phyloP scores from a whole-genome alignment of 2,888 invertebrate genomes.

The Diarsia dahlii region DNA sequence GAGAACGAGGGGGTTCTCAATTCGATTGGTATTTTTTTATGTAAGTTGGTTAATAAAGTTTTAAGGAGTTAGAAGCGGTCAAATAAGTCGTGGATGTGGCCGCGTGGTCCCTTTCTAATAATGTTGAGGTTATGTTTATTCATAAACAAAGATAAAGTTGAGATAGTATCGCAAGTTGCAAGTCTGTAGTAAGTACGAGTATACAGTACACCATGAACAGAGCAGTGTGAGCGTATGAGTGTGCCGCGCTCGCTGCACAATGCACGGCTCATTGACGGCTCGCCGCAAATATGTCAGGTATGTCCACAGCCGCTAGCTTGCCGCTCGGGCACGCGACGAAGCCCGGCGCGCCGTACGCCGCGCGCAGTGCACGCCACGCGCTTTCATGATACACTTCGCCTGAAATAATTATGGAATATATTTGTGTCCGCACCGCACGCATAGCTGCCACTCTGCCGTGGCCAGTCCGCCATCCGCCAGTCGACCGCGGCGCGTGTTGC shows the following conservation, averaged over 20 bases:
- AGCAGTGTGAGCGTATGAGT: background rate
- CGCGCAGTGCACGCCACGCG: conserved; percentile 21
- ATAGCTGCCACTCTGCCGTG: conserved; percentile 5
- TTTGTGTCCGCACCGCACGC: conserved; percentile 43
- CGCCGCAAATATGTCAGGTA: conserved; percentile 38
- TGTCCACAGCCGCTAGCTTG: conserved; percentile 11
- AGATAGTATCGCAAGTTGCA: too few relatives aligned
- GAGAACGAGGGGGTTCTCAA: too few relatives aligned
- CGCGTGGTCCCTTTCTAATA: too few relatives aligned
- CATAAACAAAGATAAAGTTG: too few relatives aligned
- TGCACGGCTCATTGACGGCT: conserved; percentile 40
- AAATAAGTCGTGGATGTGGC: too few relatives aligned
- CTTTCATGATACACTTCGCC: conserved; percentile 56
- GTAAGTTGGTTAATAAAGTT: too few relatives aligned
- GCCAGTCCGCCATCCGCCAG: conserved; percentile 47
- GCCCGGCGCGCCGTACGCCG: background rate
- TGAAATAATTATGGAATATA: conserved; percentile 66
- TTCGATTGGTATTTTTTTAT: too few relatives aligned
- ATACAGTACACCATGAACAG: too few relatives aligned
- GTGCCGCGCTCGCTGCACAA: background rate
- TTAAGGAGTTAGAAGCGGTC: too few relatives aligned
- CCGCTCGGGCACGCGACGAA: background rate
- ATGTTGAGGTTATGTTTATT: too few relatives aligned
- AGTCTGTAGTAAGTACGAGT: too few relatives aligned
- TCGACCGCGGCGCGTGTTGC: conserved; percentile 40